phyloP scores from a whole-genome alignment of 2,113 vertebrate genomes.

The Xiphophorus hellerii region DNA sequence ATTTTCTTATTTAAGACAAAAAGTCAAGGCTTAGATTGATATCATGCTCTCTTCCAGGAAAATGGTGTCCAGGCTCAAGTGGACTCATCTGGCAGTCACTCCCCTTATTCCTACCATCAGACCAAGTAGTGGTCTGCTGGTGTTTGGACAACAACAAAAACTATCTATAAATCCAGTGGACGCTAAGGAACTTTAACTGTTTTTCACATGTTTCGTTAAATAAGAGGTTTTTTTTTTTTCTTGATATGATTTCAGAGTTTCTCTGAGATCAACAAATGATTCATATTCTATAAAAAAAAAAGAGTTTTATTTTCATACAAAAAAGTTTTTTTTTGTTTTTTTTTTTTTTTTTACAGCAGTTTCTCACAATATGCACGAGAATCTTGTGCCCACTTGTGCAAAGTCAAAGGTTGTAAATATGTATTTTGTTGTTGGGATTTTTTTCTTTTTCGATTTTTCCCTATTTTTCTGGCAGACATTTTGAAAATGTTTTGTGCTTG shows the following conservation, averaged over 20 bases:
- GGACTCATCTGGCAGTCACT: slow-evolving; percentile 93
- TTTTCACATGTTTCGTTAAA: slow-evolving; percentile 97
- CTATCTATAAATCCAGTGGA: slow-evolving; percentile 91
- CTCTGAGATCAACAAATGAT: slow-evolving; percentile 90
- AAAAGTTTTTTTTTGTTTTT: slow-evolving; percentile 91
- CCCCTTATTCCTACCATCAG: slow-evolving; percentile 95
- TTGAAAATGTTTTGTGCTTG: slow-evolving; percentile 90
- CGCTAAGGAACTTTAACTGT: slow-evolving; percentile 91
- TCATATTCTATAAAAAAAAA: slow-evolving; percentile 82
- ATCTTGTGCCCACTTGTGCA: slow-evolving; percentile 84
- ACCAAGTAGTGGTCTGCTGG: slow-evolving; percentile 93
- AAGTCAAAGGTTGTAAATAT: slow-evolving; percentile 88
- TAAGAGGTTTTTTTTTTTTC: slow-evolving; percentile 90
- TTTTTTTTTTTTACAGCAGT: slow-evolving; percentile 81
- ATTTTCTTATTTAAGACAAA: neutral
- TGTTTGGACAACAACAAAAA: slow-evolving; percentile 86
- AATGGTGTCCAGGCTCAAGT: slow-evolving; percentile 91
- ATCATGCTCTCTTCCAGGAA: slow-evolving; percentile 82
- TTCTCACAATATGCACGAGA: slow-evolving; percentile 83
- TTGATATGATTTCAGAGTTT: slow-evolving; percentile 93
- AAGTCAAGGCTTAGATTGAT: neutral
- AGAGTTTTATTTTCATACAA: slow-evolving; percentile 96
- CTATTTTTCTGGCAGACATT: slow-evolving; percentile 59
- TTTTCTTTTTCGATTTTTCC: neutral
- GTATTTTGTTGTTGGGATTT: slow-evolving; percentile 54